Evolutionary conservation across 1,140 invertebrate species (phyloP).

Genomic region (Fopius arisanus): DNA sequence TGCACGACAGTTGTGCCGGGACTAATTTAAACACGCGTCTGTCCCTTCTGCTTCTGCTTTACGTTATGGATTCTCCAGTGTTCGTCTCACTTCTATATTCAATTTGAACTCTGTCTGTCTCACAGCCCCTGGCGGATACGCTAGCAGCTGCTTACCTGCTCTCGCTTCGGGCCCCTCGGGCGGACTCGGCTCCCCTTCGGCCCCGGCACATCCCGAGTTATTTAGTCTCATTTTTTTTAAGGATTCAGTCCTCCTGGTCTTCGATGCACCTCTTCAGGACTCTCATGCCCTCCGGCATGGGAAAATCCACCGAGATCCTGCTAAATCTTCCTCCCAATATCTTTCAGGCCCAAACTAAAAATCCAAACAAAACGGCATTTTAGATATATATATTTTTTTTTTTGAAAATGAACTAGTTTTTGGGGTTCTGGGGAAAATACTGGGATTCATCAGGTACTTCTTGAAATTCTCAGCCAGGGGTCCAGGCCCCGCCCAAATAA

Average conservation of each 20-base stretch:
- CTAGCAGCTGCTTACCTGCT: conserved; percentile 61
- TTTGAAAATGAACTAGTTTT: background rate
- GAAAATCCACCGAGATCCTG: background rate
- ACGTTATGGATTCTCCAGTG: conserved; percentile 1
- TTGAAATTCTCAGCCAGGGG: background rate
- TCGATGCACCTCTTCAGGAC: background rate
- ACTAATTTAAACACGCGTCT: conserved; percentile 64
- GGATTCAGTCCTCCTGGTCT: background rate
- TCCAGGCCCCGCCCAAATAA: background rate
- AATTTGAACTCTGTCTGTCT: background rate
- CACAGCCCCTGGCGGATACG: conserved; percentile 34
- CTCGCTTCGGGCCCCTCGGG: conserved; percentile 22
- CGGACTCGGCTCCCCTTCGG: conserved; percentile 31
- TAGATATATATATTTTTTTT: too few species aligned
- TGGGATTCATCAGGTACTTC: background rate
- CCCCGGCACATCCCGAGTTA: background rate
- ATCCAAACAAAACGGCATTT: too few species aligned
- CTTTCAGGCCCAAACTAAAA: too few species aligned
- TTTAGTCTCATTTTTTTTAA: background rate
- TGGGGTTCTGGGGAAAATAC: background rate
- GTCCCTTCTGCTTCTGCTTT: conserved; percentile 55
- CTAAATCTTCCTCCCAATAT: too few species aligned
- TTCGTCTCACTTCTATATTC: background rate
- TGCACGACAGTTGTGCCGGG: conserved; percentile 61
- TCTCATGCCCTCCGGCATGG: background rate